Percentiles rank a stretch among this genome's conserved stretches.
Evolutionary conservation across 2,888 invertebrate species (phyloP).

Genomic region (Axea sp.): DNA sequence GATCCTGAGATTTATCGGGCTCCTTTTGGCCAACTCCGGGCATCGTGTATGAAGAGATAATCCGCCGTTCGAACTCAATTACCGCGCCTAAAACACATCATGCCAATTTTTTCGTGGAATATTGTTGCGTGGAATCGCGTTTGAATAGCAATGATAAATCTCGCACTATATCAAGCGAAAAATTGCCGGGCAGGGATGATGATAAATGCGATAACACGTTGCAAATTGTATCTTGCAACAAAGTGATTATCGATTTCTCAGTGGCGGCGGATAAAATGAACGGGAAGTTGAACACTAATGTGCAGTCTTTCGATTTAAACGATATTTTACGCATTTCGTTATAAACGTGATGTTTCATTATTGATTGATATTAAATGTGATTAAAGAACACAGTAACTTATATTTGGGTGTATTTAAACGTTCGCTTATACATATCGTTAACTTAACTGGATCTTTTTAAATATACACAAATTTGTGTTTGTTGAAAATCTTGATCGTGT

Average conservation of each 20-base stretch:
- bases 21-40: slow-evolving; percentile 58
- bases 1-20: slow-evolving; percentile 69
- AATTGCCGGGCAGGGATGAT: slow-evolving; percentile 26
- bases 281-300: slow-evolving; percentile 7
- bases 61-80: slow-evolving; percentile 56
- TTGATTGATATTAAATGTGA: not conserved
- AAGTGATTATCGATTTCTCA: slow-evolving; percentile 49
- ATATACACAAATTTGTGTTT: too few species aligned
- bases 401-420: too few species aligned
- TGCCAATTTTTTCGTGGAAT: slow-evolving; percentile 34
- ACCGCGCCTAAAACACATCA: slow-evolving; percentile 9
- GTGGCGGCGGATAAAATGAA: slow-evolving; percentile 5
- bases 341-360: not conserved
- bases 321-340: not conserved
- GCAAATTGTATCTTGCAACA: slow-evolving; percentile 47
- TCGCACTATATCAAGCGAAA: slow-evolving; percentile 40
- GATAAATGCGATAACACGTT: slow-evolving; percentile 46
- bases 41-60: slow-evolving; percentile 38
- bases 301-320: not conserved
- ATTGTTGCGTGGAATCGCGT: slow-evolving; percentile 24
- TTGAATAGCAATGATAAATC: slow-evolving; percentile 49
- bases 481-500: too few species aligned
- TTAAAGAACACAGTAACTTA: too few species aligned
- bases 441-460: too few species aligned
- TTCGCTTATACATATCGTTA: too few species aligned